Percentiles rank a stretch among this genome's conserved stretches.
phyloP scores from a whole-genome alignment of 2,888 invertebrate genomes.

The Eupithecia inturbata region DNA sequence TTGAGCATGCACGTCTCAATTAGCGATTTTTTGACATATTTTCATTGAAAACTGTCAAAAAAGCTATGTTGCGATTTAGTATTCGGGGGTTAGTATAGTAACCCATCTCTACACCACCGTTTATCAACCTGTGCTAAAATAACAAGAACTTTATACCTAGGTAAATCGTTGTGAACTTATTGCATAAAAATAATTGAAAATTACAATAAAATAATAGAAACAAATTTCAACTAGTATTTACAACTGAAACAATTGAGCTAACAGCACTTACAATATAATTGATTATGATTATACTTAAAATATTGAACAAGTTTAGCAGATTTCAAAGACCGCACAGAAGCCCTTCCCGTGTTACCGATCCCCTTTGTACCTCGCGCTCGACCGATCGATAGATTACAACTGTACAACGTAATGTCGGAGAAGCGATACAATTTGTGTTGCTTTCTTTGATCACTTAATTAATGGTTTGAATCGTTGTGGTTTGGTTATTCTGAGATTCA shows the following conservation, averaged over 20 bases:
- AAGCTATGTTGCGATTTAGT: too few species aligned
- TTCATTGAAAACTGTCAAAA: too few species aligned
- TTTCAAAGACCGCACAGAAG: neutral
- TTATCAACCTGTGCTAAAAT: neutral
- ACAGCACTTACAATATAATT: too few species aligned
- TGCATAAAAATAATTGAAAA: neutral
- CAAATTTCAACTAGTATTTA: too few species aligned
- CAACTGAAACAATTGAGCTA: too few species aligned
- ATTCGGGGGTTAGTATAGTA: too few species aligned
- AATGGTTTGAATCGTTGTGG: constrained; percentile 24
- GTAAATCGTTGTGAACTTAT: neutral
- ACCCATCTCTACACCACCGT: too few species aligned
- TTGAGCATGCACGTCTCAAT: too few species aligned
- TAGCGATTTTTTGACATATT: too few species aligned
- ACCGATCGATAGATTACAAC: constrained; percentile 27
- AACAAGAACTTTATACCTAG: neutral
- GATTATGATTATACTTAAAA: neutral
- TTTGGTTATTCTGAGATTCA: constrained; percentile 2
- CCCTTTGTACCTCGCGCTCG: constrained; percentile 14
- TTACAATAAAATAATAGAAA: too few species aligned
- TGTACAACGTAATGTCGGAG: constrained; percentile 23
- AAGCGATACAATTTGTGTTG: constrained; percentile 26
- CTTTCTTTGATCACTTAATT: constrained; percentile 30
- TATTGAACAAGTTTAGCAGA: neutral
- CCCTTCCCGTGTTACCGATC: neutral